Conservation (phyloP, 2,113 vertebrate species). For the Stegostoma tigrinum region DNA sequence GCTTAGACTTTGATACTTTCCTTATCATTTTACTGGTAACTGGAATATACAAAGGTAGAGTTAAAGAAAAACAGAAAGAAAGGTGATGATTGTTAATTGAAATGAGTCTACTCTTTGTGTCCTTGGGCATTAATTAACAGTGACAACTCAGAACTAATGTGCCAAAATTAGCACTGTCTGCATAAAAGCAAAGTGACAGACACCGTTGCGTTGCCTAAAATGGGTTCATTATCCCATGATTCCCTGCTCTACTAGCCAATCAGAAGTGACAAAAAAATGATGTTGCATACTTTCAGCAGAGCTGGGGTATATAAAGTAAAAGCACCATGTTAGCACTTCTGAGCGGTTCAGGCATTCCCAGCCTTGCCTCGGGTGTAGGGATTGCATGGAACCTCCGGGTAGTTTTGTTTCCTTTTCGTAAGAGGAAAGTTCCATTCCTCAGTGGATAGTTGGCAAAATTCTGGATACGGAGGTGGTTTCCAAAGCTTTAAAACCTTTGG, state of each 20-base stretch:
- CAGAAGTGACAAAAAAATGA: slow-evolving; percentile 44
- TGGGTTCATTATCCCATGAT: slow-evolving; percentile 57
- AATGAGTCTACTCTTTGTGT: neutral
- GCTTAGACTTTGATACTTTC: neutral
- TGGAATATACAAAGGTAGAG: neutral
- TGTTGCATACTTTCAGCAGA: slow-evolving; percentile 60
- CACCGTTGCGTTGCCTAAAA: slow-evolving; percentile 57
- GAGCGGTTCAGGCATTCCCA: slow-evolving; percentile 97
- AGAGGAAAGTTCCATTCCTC: slow-evolving; percentile 80
- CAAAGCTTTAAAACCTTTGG: slow-evolving; percentile 63
- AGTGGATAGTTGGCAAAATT: slow-evolving; percentile 76
- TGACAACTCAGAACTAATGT: neutral
- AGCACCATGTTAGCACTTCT: slow-evolving; percentile 62
- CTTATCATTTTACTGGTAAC: slow-evolving; percentile 18
- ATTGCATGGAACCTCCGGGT: slow-evolving; percentile 84
- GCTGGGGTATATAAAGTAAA: slow-evolving; percentile 79
- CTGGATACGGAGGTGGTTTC: slow-evolving; percentile 79
- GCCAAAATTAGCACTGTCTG: slow-evolving; percentile 58
- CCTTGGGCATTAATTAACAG: too few relatives aligned
- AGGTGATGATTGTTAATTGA: neutral
- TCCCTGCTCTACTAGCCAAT: slow-evolving; percentile 65
- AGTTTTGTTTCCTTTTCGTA: slow-evolving; percentile 86
- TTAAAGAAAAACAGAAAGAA: neutral
- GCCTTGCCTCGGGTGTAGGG: slow-evolving; percentile 99
- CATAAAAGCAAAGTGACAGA: slow-evolving; percentile 50